phyloP scores from a whole-genome alignment of 2,888 invertebrate species.

The Steinernema hermaphroditum region DNA sequence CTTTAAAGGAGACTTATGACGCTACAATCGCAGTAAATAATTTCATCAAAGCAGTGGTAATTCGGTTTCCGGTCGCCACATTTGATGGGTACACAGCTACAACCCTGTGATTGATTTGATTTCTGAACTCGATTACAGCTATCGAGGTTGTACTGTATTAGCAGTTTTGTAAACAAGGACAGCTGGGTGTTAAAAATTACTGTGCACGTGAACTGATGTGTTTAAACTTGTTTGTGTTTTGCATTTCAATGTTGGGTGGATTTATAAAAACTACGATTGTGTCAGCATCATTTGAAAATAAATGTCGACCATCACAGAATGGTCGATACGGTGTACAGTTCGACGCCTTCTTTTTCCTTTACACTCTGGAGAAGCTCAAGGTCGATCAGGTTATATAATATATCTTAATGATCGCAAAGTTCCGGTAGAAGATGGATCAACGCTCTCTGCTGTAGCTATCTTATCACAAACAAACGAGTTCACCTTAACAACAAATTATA shows the following conservation, averaged over 20 bases:
- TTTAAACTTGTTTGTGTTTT: slow-evolving; percentile 11
- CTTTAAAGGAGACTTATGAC: not conserved
- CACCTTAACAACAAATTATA: slow-evolving; percentile 12
- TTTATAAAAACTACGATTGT: not conserved
- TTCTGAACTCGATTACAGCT: not conserved
- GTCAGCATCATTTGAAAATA: not conserved
- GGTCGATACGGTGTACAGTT: not conserved
- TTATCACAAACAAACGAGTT: slow-evolving; percentile 2
- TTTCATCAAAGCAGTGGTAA: not conserved
- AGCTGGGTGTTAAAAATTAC: slow-evolving; percentile 4
- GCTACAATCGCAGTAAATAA: not conserved
- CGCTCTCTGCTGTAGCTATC: slow-evolving; percentile 15
- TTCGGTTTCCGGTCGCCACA: slow-evolving; percentile 22
- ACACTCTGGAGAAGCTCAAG: too few species aligned
- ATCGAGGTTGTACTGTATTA: not conserved
- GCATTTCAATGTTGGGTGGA: slow-evolving; percentile 1
- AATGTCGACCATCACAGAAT: not conserved
- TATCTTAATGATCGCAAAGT: too few species aligned
- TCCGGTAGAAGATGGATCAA: not conserved
- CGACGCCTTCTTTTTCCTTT: too few species aligned
- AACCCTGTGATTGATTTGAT: slow-evolving; percentile 11
- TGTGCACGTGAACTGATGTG: slow-evolving; percentile 2
- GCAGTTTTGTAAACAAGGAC: slow-evolving; percentile 23
- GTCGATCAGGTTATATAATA: too few species aligned
- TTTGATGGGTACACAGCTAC: not conserved